Evolutionary conservation across 1,140 invertebrate genomes (phyloP), one percentile per base, ranked within the genome.

Genomic region (Tetranychus cinnabarinus): DNA sequence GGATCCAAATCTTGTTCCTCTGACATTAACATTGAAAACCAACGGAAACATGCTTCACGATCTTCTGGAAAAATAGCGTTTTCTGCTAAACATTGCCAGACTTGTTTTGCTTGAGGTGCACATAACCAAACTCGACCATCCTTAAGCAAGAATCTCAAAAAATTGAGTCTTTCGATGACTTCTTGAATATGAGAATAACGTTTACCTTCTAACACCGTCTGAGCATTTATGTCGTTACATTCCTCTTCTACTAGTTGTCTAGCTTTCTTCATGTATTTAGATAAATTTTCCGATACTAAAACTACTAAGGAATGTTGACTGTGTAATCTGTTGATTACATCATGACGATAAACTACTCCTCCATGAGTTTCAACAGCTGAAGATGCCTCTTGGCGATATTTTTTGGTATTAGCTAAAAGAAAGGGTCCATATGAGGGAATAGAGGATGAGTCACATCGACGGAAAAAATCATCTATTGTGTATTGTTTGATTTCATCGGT

Each of bases 1-100:
- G 91, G 91, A 75, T 97, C 91, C 55, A 97, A 75, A 74, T 97
- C 91, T 5, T 90, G 90, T 70, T 96, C 91, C 67, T 96, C 90
- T 4, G 88, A 88, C 90, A 96, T 96, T 58, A 96, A 74, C 75
- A 74, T 62, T 4, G 89, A 89, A 75, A 97, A 97, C 92, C 92
- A 97, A 68, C 90, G 88, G 74, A 97, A 97, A 74, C 92, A 97
- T 3, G 89, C 86, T 73, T 97, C 92, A 50, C 91, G 78, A 73
- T 97, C 93, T 3, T 82, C 82, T 3, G 82, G 74, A 72, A 91
- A 93, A 1, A 91, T 88, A 7, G 89, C 88, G 69, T 83, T 84
- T 71, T 95, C 89, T 13, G 90, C 89, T 55, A 97, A 76, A 72
- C 88, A 93, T 66, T 88, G 82, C 93, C 93, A 97, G 65, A 97